Evolutionary conservation across 1,140 invertebrate genomes (phyloP), one percentile per base, ranked within the genome.

Genomic region (Andrena cerasifolii): DNA sequence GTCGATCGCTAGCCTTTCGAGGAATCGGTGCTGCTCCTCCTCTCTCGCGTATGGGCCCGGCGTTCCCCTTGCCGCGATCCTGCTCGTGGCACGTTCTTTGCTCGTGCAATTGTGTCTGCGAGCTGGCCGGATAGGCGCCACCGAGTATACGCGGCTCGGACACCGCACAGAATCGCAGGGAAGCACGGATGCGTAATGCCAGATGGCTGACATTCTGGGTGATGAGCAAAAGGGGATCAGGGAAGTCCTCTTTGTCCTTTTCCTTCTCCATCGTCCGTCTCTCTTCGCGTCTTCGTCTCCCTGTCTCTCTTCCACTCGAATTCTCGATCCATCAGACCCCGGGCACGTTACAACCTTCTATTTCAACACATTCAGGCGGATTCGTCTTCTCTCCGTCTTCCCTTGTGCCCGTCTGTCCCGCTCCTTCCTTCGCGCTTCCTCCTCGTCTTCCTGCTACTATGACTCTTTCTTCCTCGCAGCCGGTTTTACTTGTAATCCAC

Each of bases 201-300:
- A 83, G 79, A 84, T 85, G 83, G 53, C 72, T 77, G 80, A 61
- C 77, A 80, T 78, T 82, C 82, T 66, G 36, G 61, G 67, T 61
- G 73, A 85, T 40, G 72, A 63, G 36, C 36, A 56, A 10, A 40
- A 47, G 21, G 72, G 73, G 53, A 77, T 68, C 36, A 72, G 67
- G 45, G 18, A 66, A 62, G 26, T 59, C 21, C 8, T 43, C 26
- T 80, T 51, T 63, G 21, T 56, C 45, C 18, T 49, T 49, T 53
- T 51, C 49, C 54, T 53, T 51, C 49, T 14, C 28, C 14, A 1
- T n/a, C 6, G 18, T 51, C 18, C 3, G 24, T 59, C 18, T 14
- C 40, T 40, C 24, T 43, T 53, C 40, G 24, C 47, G 26, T 49
- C 40, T 1, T 40, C 43, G 53, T 45, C 21, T 31, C 49, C 14